Evolutionary conservation across 2,888 invertebrate genomes (phyloP).

Genomic region (Psylliodes chrysocephalus): DNA sequence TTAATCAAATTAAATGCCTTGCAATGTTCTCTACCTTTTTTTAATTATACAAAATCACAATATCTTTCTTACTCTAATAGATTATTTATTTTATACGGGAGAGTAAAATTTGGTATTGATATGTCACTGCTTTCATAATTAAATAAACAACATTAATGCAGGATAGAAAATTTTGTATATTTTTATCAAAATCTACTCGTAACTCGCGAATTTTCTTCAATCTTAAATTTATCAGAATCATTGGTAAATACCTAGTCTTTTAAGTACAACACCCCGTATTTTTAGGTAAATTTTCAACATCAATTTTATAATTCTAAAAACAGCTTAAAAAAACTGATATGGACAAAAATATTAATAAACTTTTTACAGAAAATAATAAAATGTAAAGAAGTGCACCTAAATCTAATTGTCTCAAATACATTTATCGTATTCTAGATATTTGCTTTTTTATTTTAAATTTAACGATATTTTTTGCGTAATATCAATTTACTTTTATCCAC

Average conservation of each 20-base stretch:
- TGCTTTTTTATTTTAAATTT: not conserved
- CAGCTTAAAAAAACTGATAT: no score
- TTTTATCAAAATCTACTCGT: conserved; percentile 6
- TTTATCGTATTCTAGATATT: not conserved
- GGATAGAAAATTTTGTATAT: not conserved
- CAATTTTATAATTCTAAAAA: not conserved
- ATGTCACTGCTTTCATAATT: not conserved
- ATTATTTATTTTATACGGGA: no score
- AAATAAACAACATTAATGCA: not conserved
- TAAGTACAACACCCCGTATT: conserved; percentile 8
- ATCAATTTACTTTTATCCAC: not conserved
- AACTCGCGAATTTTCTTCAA: not conserved
- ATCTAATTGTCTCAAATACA: no score
- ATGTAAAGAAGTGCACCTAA: no score
- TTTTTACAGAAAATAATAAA: no score
- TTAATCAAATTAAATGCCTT: no score
- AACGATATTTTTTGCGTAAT: not conserved
- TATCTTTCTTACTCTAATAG: no score
- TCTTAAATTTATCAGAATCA: not conserved
- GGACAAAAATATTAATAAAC: no score
- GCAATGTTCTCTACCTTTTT: no score
- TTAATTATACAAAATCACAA: no score
- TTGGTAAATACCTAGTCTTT: not conserved
- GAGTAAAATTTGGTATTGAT: not conserved
- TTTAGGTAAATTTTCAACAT: conserved; percentile 11